Base-by-base conservation (phyloP, 2,888 invertebrate genomes). In the Nomada hirtipes region DNA sequence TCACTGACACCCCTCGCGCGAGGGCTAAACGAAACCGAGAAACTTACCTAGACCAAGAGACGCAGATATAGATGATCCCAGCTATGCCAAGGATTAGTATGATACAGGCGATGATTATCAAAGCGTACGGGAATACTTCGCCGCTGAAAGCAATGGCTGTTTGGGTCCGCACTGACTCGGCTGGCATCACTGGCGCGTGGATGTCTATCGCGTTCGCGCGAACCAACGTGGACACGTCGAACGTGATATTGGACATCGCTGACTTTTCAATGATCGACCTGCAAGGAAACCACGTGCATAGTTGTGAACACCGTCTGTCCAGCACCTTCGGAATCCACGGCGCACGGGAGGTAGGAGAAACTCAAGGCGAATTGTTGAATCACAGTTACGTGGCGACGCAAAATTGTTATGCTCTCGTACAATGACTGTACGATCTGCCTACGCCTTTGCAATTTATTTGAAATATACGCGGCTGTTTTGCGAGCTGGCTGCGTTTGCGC, bases 31-130 rank as follows among this genome's bases (percentile, higher is more conserved):
- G 15, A 29, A 13, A 15, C 9, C 15, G 2, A 29, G 52, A 3
- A 55, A 75, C 47, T 94, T 93, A 98, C 98, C 97, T 97, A 74
- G 98, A 97, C 98, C 98, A 98, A 1, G 98, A 98, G 71, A 98
- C 96, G 93, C 98, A 98, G 81, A 98, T 98, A 92, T 98, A 98
- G 70, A 98, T 96, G 65, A 98, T 98, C 9, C 98, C 98, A 69
- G 97, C 97, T 15, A 97, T 95, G 11, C 98, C 98, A 11, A 98
- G 96, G 1, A 98, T 95, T 55, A 98, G 95, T 80, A 98, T 98
- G n/a, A 98, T 96, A 74, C 97, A 97, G 0, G 98, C 98, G 1
- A 99, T 95, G 18, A 98, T 97, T 83, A 99, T 97, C 44, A 98
- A 95, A 0, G 98, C 98, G 86, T 98, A 98, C 23, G 98, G 98